These are phyloP conservation scores for Drosophila quadrilineata DNA, from an alignment of 1,140 invertebrate species.

Conservation along the genomic window DNA sequence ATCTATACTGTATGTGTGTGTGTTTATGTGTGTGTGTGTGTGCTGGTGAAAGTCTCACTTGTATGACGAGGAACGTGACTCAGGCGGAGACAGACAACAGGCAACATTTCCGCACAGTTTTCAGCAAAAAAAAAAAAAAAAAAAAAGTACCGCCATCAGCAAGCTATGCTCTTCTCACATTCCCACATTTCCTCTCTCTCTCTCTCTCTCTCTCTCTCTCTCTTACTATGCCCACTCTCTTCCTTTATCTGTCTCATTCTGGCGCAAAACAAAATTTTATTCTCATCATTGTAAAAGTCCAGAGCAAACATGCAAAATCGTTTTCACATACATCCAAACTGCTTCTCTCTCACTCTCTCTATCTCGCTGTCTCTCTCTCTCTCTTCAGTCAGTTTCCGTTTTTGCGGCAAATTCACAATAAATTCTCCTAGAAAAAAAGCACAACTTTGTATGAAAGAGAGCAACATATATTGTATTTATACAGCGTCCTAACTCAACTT, in stretches of 20 bases:
- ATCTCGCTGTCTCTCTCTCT: neutral
- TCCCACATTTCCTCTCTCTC: no score
- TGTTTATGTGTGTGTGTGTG: neutral
- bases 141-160: no score
- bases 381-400: constrained; percentile 1
- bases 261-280: no score
- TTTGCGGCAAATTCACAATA: neutral
- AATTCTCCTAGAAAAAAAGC: constrained; percentile 11
- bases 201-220: neutral
- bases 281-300: constrained; percentile 18
- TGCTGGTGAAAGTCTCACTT: constrained; percentile 8
- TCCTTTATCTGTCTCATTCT: no score
- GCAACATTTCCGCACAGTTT: constrained; percentile 48
- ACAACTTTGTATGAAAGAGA: constrained; percentile 9
- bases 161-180: no score
- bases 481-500: constrained; percentile 19
- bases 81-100: constrained; percentile 27
- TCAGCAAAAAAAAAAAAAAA: constrained; percentile 26
- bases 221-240: neutral
- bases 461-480: constrained; percentile 18
- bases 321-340: constrained; percentile 1
- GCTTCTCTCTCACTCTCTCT: neutral
- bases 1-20: neutral
- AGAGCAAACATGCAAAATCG: constrained; percentile 27
- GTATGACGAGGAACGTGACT: constrained; percentile 29